Percentiles rank a stretch among this genome's conserved stretches.
These are phyloP conservation scores for Pedetes capensis DNA, from an alignment of 2,113 vertebrate species.

Conservation along the genomic window DNA sequence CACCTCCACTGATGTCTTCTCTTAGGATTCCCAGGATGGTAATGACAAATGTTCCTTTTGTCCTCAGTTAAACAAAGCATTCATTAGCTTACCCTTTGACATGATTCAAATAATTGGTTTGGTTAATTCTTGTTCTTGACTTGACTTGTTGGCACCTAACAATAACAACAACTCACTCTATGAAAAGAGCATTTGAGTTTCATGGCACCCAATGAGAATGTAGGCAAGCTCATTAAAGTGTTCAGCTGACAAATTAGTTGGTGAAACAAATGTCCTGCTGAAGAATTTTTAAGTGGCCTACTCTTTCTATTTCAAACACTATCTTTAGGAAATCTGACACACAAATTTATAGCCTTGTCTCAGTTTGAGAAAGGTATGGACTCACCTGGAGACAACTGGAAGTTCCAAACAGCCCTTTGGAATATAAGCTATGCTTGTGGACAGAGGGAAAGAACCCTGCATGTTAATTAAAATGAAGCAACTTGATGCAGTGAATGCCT, in stretches of 20 bases:
- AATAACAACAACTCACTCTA: too few species aligned
- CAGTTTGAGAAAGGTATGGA: not conserved
- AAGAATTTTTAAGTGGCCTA: not conserved
- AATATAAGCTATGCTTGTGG: not conserved
- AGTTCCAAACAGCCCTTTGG: not conserved
- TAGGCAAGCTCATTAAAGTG: not conserved
- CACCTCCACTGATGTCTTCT: not conserved
- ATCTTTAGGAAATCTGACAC: not conserved
- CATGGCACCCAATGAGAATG: not conserved
- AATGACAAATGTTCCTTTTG: not conserved
- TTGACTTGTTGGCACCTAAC: too few species aligned
- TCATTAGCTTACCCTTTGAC: not conserved
- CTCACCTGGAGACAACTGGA: not conserved
- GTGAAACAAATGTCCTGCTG: not conserved
- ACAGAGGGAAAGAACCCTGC: not conserved
- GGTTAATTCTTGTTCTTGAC: not conserved
- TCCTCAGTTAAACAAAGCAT: not conserved
- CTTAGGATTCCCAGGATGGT: not conserved
- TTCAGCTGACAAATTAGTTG: not conserved
- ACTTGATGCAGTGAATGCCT: not conserved
- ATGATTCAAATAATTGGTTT: not conserved
- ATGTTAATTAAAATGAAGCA: not conserved
- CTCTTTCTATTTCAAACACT: not conserved
- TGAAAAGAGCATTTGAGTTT: not conserved
- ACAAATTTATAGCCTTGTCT: not conserved